Conservation (phyloP, 2,113 vertebrate species). For the Columba janthina region DNA sequence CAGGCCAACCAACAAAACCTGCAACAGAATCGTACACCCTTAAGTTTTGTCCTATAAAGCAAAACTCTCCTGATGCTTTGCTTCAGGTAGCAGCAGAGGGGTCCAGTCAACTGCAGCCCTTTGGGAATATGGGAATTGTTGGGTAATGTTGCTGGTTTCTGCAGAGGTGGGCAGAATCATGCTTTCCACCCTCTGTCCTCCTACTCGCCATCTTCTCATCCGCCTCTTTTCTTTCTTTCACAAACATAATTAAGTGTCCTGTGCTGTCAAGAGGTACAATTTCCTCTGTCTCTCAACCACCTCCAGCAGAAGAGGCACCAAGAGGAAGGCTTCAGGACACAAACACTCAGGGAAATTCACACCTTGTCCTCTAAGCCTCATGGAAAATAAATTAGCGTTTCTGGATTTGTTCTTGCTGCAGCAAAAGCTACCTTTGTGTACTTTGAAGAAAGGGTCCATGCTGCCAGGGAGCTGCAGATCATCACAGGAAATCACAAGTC, state of each 20-base stretch:
- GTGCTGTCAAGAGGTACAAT: not conserved
- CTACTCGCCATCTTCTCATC: not conserved
- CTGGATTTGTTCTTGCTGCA: not conserved
- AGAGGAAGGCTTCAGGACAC: not conserved
- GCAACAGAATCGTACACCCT: not conserved
- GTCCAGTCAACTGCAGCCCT: not conserved
- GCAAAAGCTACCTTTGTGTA: not conserved
- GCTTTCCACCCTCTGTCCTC: not conserved
- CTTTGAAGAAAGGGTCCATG: not conserved
- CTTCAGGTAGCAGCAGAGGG: not conserved
- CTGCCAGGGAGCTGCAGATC: not conserved
- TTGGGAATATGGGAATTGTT: not conserved
- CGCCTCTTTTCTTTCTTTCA: not conserved
- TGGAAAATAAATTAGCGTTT: not conserved
- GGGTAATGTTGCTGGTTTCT: not conserved
- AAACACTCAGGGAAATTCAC: not conserved
- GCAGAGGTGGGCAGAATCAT: fast-evolving
- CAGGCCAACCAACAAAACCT: not conserved
- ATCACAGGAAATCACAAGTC: not conserved
- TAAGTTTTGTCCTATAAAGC: not conserved
- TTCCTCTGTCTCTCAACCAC: not conserved
- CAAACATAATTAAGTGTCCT: not conserved
- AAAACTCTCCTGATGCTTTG: not conserved
- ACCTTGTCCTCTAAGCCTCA: not conserved
- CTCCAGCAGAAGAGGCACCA: not conserved